Percentiles rank a stretch among this genome's conserved stretches.
phyloP scores from a whole-genome alignment of 1,140 invertebrate genomes.

The Colletes latitarsis region DNA sequence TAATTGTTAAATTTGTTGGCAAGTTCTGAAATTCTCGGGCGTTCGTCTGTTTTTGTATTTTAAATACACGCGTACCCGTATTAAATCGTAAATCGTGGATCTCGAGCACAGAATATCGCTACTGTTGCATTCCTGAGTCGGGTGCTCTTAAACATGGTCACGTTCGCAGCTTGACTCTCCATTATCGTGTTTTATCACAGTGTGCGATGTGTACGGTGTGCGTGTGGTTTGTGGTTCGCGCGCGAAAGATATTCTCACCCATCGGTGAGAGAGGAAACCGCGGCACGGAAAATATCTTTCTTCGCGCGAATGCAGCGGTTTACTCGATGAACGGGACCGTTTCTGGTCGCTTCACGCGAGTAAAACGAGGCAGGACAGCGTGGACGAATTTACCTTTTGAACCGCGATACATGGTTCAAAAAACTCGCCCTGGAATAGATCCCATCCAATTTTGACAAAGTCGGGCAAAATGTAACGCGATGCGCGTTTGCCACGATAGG shows the following conservation, averaged over 20 bases:
- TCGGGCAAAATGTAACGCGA: too few species aligned
- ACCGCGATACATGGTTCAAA: too few species aligned
- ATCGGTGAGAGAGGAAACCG: too few species aligned
- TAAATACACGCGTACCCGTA: too few species aligned
- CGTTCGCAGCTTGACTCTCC: conserved; percentile 8
- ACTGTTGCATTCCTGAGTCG: conserved; percentile 4
- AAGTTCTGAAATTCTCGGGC: too few species aligned
- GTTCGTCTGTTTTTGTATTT: too few species aligned
- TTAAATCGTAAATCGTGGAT: too few species aligned
- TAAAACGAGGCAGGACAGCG: conserved; percentile 8
- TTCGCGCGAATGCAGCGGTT: not conserved
- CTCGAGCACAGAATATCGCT: not conserved
- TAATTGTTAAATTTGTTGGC: too few species aligned
- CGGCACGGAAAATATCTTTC: conserved; percentile 9
- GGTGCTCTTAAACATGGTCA: conserved; percentile 13
- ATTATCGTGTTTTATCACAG: not conserved
- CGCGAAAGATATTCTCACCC: conserved; percentile 13
- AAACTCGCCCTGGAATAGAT: too few species aligned
- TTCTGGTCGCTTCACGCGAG: not conserved
- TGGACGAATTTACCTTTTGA: not conserved
- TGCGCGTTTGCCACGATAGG: too few species aligned
- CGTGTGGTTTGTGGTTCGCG: not conserved
- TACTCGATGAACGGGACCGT: not conserved
- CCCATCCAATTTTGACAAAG: too few species aligned
- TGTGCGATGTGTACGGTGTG: not conserved